Evolutionary conservation across 2,113 vertebrate species (phyloP), one percentile per base, ranked within the genome.

Genomic region (Mus musculus): DNA sequence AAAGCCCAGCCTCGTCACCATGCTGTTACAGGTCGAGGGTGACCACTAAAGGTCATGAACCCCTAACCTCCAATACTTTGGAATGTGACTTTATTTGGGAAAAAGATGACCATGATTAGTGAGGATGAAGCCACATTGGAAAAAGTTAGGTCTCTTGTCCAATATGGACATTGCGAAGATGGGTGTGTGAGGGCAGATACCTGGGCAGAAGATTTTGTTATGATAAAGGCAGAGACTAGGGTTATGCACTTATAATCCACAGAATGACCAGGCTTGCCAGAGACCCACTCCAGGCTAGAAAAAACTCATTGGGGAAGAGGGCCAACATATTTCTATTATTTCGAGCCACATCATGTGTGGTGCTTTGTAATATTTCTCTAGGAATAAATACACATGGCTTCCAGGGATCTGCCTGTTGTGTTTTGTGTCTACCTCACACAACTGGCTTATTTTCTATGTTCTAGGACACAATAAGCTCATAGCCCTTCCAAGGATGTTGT

Each of bases 81-180:
- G n/a, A 72, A 92, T 42, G 73, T 76, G 33, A 63, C 17, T 61
- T 92, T 93, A 54, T 65, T 93, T 88, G 89, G 49, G 85, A 91
- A 75, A 26, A 63, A 20, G 36, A 28, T 20, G 20, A 20, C 78
- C 52, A 26, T 30, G 28, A 75, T 59, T 42, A 19, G 5, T 69
- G 72, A 76, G 75, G 20, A 86, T 46, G 72, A 86, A 46, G 39
- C 39, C 39, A 65, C 56, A 30, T 56, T 20, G 75, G 49, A 90
- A 80, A 61, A 36, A 33, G 24, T 19, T 36, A 30, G 49, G 16
- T 24, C 89, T 56, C 36, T n/a, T 59, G 78, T 52, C 36, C 77
- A 82, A 13, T 20, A 42, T 54, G 54, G 75, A 7, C 89, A 12
- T 13, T 59, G 54, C 85, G 17, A 92, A 90, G 75, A 67, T 7